phyloP scores from a whole-genome alignment of 1,140 invertebrate genomes.

The Zaprionus kolodkinae region DNA sequence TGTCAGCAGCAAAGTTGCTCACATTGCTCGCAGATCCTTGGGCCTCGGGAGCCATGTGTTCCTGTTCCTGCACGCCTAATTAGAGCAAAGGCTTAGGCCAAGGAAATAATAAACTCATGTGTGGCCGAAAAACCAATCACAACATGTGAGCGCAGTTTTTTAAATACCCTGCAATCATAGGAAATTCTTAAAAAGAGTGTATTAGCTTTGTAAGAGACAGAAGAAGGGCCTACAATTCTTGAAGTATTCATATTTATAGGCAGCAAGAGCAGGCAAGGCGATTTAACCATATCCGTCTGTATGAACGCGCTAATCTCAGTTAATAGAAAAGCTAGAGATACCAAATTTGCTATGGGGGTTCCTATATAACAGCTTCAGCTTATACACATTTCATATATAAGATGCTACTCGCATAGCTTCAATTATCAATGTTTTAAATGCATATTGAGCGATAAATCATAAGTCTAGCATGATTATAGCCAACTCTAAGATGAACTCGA shows the following conservation, averaged over 20 bases:
- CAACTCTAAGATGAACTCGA: background rate
- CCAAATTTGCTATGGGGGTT: background rate
- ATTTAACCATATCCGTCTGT: background rate
- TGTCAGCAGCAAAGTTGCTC: constrained; percentile 46
- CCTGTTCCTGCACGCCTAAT: constrained; percentile 59
- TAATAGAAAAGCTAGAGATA: background rate
- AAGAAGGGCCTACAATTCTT: background rate
- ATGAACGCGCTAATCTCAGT: background rate
- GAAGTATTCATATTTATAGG: background rate
- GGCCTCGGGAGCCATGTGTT: background rate
- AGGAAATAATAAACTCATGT: constrained; percentile 54
- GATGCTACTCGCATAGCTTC: background rate
- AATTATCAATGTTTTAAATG: background rate
- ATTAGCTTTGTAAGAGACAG: background rate
- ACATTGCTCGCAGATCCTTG: background rate
- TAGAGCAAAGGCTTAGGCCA: constrained; percentile 55
- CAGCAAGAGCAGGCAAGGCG: background rate
- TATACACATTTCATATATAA: background rate
- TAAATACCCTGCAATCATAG: constrained; percentile 1
- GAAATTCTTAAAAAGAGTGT: background rate
- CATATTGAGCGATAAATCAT: background rate
- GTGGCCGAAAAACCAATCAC: constrained; percentile 68
- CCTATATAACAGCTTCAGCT: fast-evolving
- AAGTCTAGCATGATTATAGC: constrained; percentile 2
- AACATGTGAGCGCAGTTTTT: constrained; percentile 52